Base-by-base conservation (phyloP, 2,888 invertebrate genomes). In the Torymus aiolomorphi region DNA sequence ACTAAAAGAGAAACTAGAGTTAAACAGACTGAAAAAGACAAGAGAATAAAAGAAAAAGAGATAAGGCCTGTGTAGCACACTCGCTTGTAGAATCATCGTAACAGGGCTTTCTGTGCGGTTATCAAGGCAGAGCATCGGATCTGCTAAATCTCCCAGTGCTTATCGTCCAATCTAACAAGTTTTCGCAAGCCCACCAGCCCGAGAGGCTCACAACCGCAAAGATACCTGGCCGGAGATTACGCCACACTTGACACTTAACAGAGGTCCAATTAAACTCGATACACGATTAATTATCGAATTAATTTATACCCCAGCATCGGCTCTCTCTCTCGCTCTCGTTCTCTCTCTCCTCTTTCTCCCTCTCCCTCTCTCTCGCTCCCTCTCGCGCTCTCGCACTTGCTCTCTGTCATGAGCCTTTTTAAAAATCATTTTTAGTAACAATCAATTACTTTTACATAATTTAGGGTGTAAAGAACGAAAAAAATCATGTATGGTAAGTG, bases 261-360 rank as follows among this genome's bases (percentile, higher is more conserved):
- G 84, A 83, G 88, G 84, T 87, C 89, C 89, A 90, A 90, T 90
- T 89, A 90, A 90, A 88, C 82, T 86, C 88, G 87, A 88, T 88
- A 89, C 89, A 88, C 88, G 90, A 90, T 89, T 90, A 90, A 90
- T 90, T 90, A 88, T 89, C 88, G 88, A 89, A 90, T 90, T 90
- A 90, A 90, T 89, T 90, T 89, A 89, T 89, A 87, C 84, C 86
- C 84, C 84, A 82, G n/a, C n/a, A n/a, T n/a, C n/a, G n/a, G n/a
- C n/a, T n/a, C n/a, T n/a, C n/a, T n/a, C n/a, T n/a, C n/a, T n/a
- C n/a, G n/a, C n/a, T n/a, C n/a, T n/a, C n/a, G n/a, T n/a, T n/a
- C n/a, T n/a, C n/a, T n/a, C n/a, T n/a, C n/a, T 11, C 18, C 13
- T 24, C 2, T 24, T n/a, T 16, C 51, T 52, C 52, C 13, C 52